These are phyloP conservation scores for Nephrocerus scutellatus DNA, from an alignment of 2,888 invertebrate species.

Conservation along the genomic window DNA sequence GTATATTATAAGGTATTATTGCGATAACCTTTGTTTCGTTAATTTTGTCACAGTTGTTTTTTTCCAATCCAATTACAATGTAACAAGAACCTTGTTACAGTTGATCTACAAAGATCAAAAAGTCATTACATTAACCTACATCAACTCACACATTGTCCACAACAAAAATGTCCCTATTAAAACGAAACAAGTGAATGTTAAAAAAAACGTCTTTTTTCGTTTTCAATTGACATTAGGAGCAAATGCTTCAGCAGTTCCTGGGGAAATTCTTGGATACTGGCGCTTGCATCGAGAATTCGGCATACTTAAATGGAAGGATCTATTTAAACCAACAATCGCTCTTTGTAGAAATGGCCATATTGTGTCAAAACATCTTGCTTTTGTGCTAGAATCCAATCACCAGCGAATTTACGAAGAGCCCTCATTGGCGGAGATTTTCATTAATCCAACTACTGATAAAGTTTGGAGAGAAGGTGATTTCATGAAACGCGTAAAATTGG, in stretches of 20 bases:
- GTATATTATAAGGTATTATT: too few species aligned
- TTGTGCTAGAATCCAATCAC: conserved; percentile 51
- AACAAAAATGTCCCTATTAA: too few species aligned
- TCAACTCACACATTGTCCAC: too few species aligned
- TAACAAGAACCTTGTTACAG: too few species aligned
- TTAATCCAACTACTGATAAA: conserved; percentile 52
- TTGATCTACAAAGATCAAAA: too few species aligned
- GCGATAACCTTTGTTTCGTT: too few species aligned
- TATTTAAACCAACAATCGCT: conserved; percentile 72
- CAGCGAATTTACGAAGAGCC: conserved; percentile 54
- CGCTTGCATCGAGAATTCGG: conserved; percentile 68
- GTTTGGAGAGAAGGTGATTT: conserved; percentile 58
- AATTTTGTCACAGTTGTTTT: too few species aligned
- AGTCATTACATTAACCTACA: too few species aligned
- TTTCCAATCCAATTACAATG: too few species aligned
- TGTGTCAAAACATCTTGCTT: conserved; percentile 61
- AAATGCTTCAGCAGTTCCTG: conserved; percentile 75
- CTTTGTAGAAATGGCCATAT: conserved; percentile 65
- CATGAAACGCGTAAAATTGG: conserved; percentile 59
- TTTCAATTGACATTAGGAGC: too few species aligned
- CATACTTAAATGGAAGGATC: conserved; percentile 65
- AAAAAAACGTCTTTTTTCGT: too few species aligned
- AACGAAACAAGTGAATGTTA: too few species aligned
- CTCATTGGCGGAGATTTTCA: conserved; percentile 53
- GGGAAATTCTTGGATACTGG: conserved; percentile 80